Conservation (phyloP, 2,888 invertebrate species). For the Aphidius colemani region DNA sequence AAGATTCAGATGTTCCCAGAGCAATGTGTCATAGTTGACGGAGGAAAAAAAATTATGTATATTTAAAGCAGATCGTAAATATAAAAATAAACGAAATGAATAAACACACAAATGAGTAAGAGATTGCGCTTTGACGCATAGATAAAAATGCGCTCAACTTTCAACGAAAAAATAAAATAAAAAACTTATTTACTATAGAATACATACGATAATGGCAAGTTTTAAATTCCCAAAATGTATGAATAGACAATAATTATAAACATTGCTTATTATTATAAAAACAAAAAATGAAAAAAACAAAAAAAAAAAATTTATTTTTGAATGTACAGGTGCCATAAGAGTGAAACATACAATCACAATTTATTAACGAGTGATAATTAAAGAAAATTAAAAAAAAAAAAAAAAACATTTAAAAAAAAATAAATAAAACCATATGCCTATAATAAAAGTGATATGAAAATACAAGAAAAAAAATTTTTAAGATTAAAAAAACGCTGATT, state of each 20-base stretch:
- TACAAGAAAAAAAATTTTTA: constrained; percentile 9
- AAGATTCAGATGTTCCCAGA: no score
- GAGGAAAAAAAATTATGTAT: background rate
- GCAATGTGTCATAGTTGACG: no score
- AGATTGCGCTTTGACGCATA: constrained; percentile 32
- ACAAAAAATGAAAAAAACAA: constrained; percentile 1
- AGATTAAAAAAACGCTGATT: background rate
- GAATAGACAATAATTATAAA: constrained; percentile 15
- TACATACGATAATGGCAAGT: constrained; percentile 10
- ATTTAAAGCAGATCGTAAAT: background rate
- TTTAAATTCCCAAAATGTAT: constrained; percentile 16
- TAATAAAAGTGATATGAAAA: constrained; percentile 1
- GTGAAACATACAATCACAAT: constrained; percentile 6
- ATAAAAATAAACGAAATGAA: constrained; percentile 4
- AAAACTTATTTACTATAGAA: no score
- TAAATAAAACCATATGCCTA: constrained; percentile 6
- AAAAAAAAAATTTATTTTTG: constrained; percentile 25
- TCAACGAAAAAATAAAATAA: constrained; percentile 26
- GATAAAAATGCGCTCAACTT: constrained; percentile 34
- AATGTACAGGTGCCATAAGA: constrained; percentile 42
- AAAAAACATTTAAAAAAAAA: background rate
- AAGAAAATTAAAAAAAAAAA: constrained; percentile 17
- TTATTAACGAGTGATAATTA: background rate
- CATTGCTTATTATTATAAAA: background rate
- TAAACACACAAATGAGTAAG: constrained; percentile 21